Evolutionary conservation across 2,797 vertebrate species (phyloP), one percentile per base, ranked within the genome.

Genomic region (Danio kyathit): DNA sequence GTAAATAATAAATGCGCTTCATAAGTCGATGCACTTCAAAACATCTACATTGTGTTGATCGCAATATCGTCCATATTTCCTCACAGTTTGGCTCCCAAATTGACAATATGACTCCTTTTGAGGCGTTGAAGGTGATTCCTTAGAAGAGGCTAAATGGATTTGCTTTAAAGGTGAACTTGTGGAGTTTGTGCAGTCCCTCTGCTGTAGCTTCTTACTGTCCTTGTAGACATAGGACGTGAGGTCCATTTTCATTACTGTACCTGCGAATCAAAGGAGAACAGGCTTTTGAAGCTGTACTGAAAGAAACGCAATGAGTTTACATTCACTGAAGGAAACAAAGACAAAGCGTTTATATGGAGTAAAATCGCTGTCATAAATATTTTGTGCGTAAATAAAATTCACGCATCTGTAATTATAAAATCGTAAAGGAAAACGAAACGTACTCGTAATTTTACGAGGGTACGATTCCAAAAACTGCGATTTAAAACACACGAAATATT

Each of bases 1-100:
- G 93, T 93, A 89, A 88, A 60, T 78, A 83, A 76, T 77, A 1
- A 48, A 48, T 10, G 10, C 44, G 5, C 44, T 83, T 76, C 85
- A 66, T 88, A 89, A 86, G 71, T 57, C 66, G 43, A n/a, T 19
- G 16, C 12, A 29, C 61, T 69, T 57, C 29, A 76, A 82, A 64
- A 61, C 89, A 88, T 81, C 86, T 80, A 40, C 66, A 11, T 79
- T 57, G 54, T 41, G 38, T 79, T 43, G 40, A 43, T n/a, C 48
- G n/a, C 43, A 40, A 51, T 10, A 12, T 72, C 56, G 79, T 79
- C 79, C 76, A 13, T 41, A 52, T 82, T 84, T 64, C 77, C 9
- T 11, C 40, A 56, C 12, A 51, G 21, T 43, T 69, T 49, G 13
- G 49, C 13, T 82, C 65, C 71, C 46, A 40, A 5, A 63, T 54